Conservation (phyloP, 2,113 vertebrate genomes). For the Calyptomena viridis region DNA sequence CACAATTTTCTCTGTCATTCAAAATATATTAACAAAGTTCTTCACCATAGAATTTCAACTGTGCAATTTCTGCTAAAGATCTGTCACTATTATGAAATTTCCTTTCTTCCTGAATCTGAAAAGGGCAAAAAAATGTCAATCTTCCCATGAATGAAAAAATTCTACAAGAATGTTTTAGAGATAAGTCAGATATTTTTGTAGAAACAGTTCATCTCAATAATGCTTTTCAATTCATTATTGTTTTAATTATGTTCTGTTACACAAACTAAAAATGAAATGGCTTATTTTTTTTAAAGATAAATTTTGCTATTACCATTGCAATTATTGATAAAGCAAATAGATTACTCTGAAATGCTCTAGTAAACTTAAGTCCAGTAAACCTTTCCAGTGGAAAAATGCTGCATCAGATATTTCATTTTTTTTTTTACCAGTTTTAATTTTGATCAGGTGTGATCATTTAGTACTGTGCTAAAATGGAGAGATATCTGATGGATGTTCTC, state of each 20-base stretch:
- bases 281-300: not conserved
- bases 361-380: not conserved
- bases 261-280: not conserved
- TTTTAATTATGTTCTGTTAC: not conserved
- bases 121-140: not conserved
- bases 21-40: not conserved
- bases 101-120: not conserved
- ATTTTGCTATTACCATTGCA: not conserved
- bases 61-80: not conserved
- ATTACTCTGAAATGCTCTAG: not conserved
- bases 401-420: not conserved
- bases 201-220: not conserved
- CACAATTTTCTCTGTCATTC: not conserved
- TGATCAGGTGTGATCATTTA: not conserved
- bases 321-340: not conserved
- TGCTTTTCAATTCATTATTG: not conserved
- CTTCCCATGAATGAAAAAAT: not conserved
- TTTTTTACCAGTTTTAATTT: not conserved
- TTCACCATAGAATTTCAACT: not conserved
- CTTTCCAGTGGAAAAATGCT: not conserved
- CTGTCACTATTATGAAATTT: not conserved
- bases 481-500: conserved; percentile 17
- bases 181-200: not conserved
- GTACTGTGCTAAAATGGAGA: not conserved
- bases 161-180: not conserved